Percentiles rank a stretch among this genome's conserved stretches.
Conservation (phyloP, 2,888 invertebrate genomes). For the Aproaerema taeniolella region DNA sequence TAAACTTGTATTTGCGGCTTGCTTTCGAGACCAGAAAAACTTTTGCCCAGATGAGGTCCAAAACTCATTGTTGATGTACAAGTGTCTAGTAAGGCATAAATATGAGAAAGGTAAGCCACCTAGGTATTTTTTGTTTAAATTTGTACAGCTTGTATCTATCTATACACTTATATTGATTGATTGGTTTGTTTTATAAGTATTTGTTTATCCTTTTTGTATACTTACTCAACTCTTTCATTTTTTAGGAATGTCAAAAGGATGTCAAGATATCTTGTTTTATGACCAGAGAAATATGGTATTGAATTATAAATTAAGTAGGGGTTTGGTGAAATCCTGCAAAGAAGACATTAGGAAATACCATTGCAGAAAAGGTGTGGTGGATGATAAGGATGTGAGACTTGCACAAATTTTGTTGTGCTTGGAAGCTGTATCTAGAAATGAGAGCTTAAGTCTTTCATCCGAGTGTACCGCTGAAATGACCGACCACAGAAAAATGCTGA, state of each 20-base stretch:
- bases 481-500: slow-evolving; percentile 92
- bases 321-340: slow-evolving; percentile 91
- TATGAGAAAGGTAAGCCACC: slow-evolving; percentile 78
- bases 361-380: slow-evolving; percentile 89
- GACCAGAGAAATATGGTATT: slow-evolving; percentile 92
- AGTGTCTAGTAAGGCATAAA: slow-evolving; percentile 92
- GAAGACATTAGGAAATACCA: slow-evolving; percentile 92
- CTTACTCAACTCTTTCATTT: slow-evolving; percentile 15
- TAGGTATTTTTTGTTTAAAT: not conserved
- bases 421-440: slow-evolving; percentile 85
- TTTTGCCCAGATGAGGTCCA: slow-evolving; percentile 86
- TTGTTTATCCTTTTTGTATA: too few relatives aligned
- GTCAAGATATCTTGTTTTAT: slow-evolving; percentile 89
- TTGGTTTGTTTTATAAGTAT: too few relatives aligned
- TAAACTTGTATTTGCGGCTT: slow-evolving; percentile 92
- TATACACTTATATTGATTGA: too few relatives aligned
- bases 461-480: slow-evolving; percentile 94
- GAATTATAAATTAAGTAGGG: slow-evolving; percentile 94
- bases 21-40: slow-evolving; percentile 87
- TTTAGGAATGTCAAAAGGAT: slow-evolving; percentile 79
- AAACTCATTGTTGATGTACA: slow-evolving; percentile 90
- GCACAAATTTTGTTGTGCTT: slow-evolving; percentile 95
- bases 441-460: slow-evolving; percentile 83
- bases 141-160: too few relatives aligned
- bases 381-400: slow-evolving; percentile 88